Evolutionary conservation across 2,797 vertebrate genomes (phyloP).

Genomic region (Enoplosus armatus): DNA sequence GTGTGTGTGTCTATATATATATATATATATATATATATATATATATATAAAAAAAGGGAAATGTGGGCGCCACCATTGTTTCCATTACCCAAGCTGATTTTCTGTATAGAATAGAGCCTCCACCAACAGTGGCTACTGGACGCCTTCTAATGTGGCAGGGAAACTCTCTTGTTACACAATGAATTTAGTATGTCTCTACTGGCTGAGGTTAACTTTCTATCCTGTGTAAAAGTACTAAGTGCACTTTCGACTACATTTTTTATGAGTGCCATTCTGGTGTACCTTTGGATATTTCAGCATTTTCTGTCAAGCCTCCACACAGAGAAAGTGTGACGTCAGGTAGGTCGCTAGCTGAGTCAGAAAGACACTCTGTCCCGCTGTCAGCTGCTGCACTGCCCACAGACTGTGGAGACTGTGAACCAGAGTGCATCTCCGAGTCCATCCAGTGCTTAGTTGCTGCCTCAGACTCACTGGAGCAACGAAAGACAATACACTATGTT

Average conservation of each 20-base stretch:
- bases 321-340: slow-evolving; percentile 96
- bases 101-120: neutral
- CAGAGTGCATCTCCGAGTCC: slow-evolving; percentile 91
- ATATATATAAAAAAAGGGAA: neutral
- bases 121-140: neutral
- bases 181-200: neutral
- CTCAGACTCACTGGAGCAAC: slow-evolving; percentile 88
- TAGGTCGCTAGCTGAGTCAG: slow-evolving; percentile 95
- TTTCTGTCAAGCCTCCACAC: slow-evolving; percentile 96
- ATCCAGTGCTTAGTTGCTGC: slow-evolving; percentile 92
- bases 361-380: slow-evolving; percentile 97
- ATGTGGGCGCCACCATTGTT: neutral
- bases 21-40: neutral
- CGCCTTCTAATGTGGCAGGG: neutral
- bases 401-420: slow-evolving; percentile 96
- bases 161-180: slow-evolving; percentile 7
- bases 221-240: slow-evolving; percentile 22
- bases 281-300: slow-evolving; percentile 98
- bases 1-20: neutral
- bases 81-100: neutral
- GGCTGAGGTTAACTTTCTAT: slow-evolving; percentile 11
- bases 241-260: slow-evolving; percentile 33
- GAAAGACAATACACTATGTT: neutral
- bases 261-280: slow-evolving; percentile 18
- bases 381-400: slow-evolving; percentile 97